Base-by-base conservation (phyloP, 2,888 invertebrate genomes). In the Biston stratarius region DNA sequence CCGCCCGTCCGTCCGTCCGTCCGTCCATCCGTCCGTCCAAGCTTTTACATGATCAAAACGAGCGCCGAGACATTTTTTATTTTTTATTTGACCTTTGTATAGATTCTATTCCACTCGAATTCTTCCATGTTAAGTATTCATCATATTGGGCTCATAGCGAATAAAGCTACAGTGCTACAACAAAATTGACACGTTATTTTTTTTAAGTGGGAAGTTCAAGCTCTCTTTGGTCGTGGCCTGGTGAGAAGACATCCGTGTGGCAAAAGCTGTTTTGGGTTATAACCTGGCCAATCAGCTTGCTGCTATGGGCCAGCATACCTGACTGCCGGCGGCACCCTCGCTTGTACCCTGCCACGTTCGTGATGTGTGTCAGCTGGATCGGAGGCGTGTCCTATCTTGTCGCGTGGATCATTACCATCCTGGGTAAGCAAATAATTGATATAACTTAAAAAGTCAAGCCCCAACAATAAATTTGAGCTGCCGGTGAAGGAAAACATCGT, bases 341-440 rank as follows among this genome's bases (percentile, higher is more conserved):
- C 15, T 89, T 96, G 33, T 97, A 95, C 78, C 94, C 96, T 0
- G 72, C 96, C 0, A 97, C 97, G 0, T 97, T 98, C 82, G 65
- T 95, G 9, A 96, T 97, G 96, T 97, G 97, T 80, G 95, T 97
- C 64, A 89, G 96, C 0, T 98, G 98, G 97, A 97, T 98, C 71
- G 97, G 96, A 0, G 87, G 94, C 0, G 95, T 97, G 7, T 97
- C 98, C 0, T 98, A 98, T 83, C 73, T 97, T n/a, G 96, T 97
- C 52, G 97, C 97, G 33, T 98, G 98, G 97, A 95, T 97, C 81
- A 97, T 98, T 62, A 96, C 97, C 62, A 94, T 96, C 51, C 94
- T 97, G 67, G 98, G 97, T 97, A 91, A 76, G 58, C 38, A 24
- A 55, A 58, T 10, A 48, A 48, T 24, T 5, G 15, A 24, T 24